Conservation (phyloP, 2,113 vertebrate genomes). For the Atrichornis clamosus region DNA sequence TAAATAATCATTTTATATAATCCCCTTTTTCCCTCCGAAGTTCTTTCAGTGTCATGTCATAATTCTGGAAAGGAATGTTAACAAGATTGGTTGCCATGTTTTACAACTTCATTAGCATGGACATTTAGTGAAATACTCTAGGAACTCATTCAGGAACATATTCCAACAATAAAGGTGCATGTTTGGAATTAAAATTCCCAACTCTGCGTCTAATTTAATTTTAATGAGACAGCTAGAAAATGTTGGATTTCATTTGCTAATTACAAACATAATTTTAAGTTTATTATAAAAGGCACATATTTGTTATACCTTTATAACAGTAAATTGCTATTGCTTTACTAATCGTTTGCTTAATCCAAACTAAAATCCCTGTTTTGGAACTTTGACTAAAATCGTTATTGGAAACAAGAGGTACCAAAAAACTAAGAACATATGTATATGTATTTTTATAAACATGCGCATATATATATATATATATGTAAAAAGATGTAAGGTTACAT, state of each 20-base stretch:
- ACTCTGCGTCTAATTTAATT: background rate
- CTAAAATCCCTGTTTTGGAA: background rate
- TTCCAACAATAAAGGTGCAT: background rate
- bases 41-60: background rate
- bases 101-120: background rate
- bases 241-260: background rate
- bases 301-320: background rate
- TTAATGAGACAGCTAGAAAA: conserved; percentile 13
- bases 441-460: background rate
- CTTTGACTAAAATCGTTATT: background rate
- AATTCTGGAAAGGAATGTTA: background rate
- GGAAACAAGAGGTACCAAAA: background rate
- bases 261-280: background rate
- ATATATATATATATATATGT: background rate
- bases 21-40: background rate
- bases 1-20: background rate
- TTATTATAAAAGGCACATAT: background rate
- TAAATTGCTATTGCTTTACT: background rate
- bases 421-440: background rate
- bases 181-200: conserved; percentile 43
- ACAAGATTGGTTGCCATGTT: background rate
- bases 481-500: background rate
- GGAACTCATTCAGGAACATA: background rate
- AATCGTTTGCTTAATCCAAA: background rate
- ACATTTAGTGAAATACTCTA: background rate